Base-by-base conservation (phyloP, 2,797 vertebrate genomes). In the Alcedo atthis region DNA sequence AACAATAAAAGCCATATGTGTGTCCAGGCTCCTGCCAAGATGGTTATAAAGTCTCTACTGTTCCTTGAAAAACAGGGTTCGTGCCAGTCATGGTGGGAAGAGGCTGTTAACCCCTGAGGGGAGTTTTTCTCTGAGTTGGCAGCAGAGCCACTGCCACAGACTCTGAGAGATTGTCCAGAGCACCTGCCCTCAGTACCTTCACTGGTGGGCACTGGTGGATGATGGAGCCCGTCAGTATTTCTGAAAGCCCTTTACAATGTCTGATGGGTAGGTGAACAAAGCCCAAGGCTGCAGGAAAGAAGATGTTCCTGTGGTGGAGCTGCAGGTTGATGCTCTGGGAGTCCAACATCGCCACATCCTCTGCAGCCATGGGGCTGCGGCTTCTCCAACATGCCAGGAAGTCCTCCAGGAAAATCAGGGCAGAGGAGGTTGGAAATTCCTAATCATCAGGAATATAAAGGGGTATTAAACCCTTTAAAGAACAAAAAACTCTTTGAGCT, bases 1-100 rank as follows among this genome's bases (percentile, higher is more conserved):
- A 26, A 54, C 46, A 96, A 94, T 78, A 87, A 83, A 93, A 94
- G 69, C 87, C 92, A 92, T 85, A 94, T 92, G 93, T 85, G 81
- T 35, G 58, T 83, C 73, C 66, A 43, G 49, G 66, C 74, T 83
- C 43, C 82, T 92, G 94, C 87, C 87, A 93, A 92, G 67, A 57
- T 0, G 0, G 66, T 92, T 90, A 94, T 94, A 89, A 95, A 84
- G 92, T 51, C 62, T 84, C 85, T 69, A 81, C 89, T 96, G 93
- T 94, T 96, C 87, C 91, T 95, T 35, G 24, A 95, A 90, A 90
- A 94, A 43, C 63, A 83, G 35, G 32, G 85, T 66, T 80, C 0
- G 2, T 83, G 92, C 85, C 94, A 95, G 70, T 35, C 3, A 0
- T 1, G 7, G 55, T 66, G 25, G 76, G 42, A 85, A 88, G 77